phyloP scores from a whole-genome alignment of 2,113 vertebrate species.

The Vidua macroura region DNA sequence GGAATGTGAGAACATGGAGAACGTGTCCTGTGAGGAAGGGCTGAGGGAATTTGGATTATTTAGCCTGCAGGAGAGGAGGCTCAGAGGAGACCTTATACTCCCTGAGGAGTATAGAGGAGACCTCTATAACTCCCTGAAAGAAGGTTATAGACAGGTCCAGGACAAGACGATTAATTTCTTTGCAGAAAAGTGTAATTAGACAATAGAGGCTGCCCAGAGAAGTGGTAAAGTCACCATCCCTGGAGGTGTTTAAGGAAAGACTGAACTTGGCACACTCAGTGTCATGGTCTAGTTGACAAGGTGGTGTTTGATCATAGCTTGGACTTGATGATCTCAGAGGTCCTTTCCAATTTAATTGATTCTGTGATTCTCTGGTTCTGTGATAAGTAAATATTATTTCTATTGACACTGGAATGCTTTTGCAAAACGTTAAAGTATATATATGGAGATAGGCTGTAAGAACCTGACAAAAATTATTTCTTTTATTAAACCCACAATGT shows the following conservation, averaged over 20 bases:
- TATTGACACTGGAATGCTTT: not conserved
- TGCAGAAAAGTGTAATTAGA: fast-evolving
- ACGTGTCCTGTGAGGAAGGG: not conserved
- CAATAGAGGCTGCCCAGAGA: not conserved
- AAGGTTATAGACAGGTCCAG: not conserved
- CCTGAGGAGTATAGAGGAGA: no score
- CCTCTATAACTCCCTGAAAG: not conserved
- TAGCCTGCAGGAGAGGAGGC: not conserved
- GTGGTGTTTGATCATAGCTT: not conserved
- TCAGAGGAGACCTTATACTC: not conserved
- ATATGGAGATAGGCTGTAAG: not conserved
- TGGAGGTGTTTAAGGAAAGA: not conserved
- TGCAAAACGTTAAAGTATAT: not conserved
- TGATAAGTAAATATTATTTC: not conserved
- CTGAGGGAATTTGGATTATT: not conserved
- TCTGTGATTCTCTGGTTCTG: not conserved
- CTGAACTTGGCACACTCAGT: not conserved
- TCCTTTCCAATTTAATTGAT: not conserved
- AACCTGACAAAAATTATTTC: not conserved
- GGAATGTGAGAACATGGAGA: not conserved
- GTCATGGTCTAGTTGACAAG: not conserved
- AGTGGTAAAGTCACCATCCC: not conserved
- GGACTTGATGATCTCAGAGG: not conserved
- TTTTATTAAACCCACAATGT: not conserved
- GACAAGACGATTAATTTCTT: not conserved